Conservation (phyloP, 2,888 invertebrate species). For the Myathropa florea region DNA sequence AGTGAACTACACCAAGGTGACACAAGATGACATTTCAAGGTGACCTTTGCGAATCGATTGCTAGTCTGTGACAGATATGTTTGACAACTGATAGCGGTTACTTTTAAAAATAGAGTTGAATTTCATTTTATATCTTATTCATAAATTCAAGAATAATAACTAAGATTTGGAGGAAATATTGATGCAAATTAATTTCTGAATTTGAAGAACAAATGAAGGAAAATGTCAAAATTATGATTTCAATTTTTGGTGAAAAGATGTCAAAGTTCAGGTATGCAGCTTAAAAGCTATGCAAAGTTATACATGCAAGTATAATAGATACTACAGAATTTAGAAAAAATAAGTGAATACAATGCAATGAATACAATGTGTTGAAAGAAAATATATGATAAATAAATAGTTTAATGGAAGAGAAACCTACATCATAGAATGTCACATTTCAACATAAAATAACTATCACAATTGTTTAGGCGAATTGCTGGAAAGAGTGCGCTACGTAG, state of each 20-base stretch:
- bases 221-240: not conserved
- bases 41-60: conserved; percentile 77
- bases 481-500: too few species aligned
- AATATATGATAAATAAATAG: too few species aligned
- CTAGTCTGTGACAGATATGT: conserved; percentile 12
- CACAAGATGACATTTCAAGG: conserved; percentile 80
- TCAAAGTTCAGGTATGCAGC: not conserved
- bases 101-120: not conserved
- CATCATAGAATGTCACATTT: too few species aligned
- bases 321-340: too few species aligned
- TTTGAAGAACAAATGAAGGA: not conserved
- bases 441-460: too few species aligned
- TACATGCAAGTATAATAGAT: too few species aligned
- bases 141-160: not conserved
- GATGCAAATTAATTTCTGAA: not conserved
- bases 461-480: too few species aligned
- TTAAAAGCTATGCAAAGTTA: too few species aligned
- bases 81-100: conserved; percentile 46
- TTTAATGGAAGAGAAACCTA: too few species aligned
- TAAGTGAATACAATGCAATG: too few species aligned
- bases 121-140: not conserved
- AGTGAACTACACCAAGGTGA: conserved; percentile 75
- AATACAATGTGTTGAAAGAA: too few species aligned
- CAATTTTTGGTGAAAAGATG: not conserved
- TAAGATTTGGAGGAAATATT: not conserved